A percentile compares a stretch with the other conserved stretches of the same genome.
These are phyloP conservation scores for Epizoanthus stellaris DNA, from an alignment of 92 coral and sea anemone genomes.

Conservation along the genomic window DNA sequence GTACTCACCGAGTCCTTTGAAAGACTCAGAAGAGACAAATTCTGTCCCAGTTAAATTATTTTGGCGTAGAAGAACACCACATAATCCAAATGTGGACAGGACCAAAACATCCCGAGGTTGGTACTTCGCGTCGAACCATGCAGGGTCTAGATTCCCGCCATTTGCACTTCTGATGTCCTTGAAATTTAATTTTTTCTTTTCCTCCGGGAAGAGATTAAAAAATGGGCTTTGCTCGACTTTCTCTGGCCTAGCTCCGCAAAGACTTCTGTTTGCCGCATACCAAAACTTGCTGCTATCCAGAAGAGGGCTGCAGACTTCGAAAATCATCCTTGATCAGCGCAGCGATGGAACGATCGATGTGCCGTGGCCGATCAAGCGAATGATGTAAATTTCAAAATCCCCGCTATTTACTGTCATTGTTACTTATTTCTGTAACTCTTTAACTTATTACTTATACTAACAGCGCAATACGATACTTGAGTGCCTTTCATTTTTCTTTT, in stretches of 20 bases:
- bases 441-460: no score
- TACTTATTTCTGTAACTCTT: no score
- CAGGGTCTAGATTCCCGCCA: conserved; percentile 21
- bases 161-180: neutral
- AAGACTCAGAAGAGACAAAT: no score
- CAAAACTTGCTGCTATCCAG: neutral
- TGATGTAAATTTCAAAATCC: no score
- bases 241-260: conserved; percentile 2
- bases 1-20: no score
- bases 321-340: neutral
- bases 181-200: neutral
- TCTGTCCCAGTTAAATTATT: no score
- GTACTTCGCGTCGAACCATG: conserved; percentile 5
- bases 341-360: no score
- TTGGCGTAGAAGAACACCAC: no score
- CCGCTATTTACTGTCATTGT: no score
- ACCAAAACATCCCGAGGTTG: conserved; percentile 1
- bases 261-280: neutral
- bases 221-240: conserved; percentile 7
- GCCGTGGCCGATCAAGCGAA: no score
- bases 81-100: neutral
- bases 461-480: no score
- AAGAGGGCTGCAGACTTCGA: conserved; percentile 9
- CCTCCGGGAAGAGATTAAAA: neutral
- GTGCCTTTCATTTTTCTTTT: no score